Base-by-base conservation (phyloP, 2,888 invertebrate genomes). In the Tetragonisca angustula region DNA sequence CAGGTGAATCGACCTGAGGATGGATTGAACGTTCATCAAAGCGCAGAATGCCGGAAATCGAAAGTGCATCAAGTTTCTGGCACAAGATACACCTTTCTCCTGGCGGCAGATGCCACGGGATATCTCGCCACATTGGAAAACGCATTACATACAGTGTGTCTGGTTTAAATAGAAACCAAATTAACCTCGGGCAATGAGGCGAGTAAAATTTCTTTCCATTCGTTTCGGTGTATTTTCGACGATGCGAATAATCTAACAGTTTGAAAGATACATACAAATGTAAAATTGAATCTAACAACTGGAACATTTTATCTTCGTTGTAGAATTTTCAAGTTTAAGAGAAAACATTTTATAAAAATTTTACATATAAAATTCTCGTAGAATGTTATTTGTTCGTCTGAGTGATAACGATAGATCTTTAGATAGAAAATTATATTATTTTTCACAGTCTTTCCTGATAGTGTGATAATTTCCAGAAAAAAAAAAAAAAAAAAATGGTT, bases 51-150 rank as follows among this genome's bases (percentile, higher is more conserved):
- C 70, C 83, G 88, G 87, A 88, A 88, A 87, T 88, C 83, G 78
- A 87, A 88, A 87, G 88, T 83, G 78, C 86, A 64, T 88, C 79
- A 76, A 83, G 67, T 77, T 78, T 59, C 15, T 65, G 76, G 64
- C 67, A 65, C 67, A 59, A 52, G 69, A 50, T 61, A 76, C 67
- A 64, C 67, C 68, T 83, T 87, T 81, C 74, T 71, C 85, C 79
- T 65, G 50, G 43, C 49, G 67, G 24, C 24, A 15, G 17, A 24
- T 61, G 2, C 36, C 50, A 2, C 21, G 21, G 19, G 49, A 43
- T 43, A 43, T 43, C 43, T 43, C 43, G 24, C 72, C 2, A 36
- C 43, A n/a, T 56, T 43, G 24, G n/a, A 43, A 36, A 32, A 43
- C 49, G 49, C 11, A 19, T 72, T 27, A 19, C 0, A 13, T 21